phyloP scores from a whole-genome alignment of 1,140 invertebrate genomes.

The Geopemphigus sp. region DNA sequence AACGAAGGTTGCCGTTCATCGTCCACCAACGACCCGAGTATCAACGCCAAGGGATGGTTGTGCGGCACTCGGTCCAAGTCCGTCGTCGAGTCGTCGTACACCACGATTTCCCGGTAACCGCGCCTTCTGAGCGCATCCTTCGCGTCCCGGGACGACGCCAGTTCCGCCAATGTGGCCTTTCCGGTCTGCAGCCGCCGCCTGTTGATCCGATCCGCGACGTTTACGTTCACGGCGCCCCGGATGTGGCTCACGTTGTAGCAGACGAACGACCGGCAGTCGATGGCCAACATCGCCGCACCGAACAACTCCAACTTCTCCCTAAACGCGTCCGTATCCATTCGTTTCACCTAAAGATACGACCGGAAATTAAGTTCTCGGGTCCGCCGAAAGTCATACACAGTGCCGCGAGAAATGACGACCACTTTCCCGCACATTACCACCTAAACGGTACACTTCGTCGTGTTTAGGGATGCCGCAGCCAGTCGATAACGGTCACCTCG shows the following conservation, averaged over 20 bases:
- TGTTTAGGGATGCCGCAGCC: too few relatives aligned
- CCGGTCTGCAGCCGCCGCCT: slow-evolving; percentile 67
- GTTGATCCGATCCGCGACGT: slow-evolving; percentile 73
- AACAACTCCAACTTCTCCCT: slow-evolving; percentile 52
- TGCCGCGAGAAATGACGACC: too few relatives aligned
- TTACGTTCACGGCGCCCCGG: slow-evolving; percentile 71
- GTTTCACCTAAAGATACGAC: slow-evolving; percentile 11
- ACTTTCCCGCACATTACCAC: too few relatives aligned
- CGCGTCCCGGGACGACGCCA: slow-evolving; percentile 64
- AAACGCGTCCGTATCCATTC: slow-evolving; percentile 55
- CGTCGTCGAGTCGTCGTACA: slow-evolving; percentile 69
- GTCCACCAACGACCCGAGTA: slow-evolving; percentile 67
- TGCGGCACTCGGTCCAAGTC: slow-evolving; percentile 63
- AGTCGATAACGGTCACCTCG: too few relatives aligned
- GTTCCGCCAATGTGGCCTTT: slow-evolving; percentile 66
- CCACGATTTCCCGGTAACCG: slow-evolving; percentile 63
- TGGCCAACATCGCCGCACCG: slow-evolving; percentile 57
- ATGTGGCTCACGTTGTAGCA: slow-evolving; percentile 72
- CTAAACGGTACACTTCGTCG: too few relatives aligned
- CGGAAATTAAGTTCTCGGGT: too few relatives aligned
- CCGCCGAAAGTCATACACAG: too few relatives aligned
- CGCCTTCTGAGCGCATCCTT: slow-evolving; percentile 65
- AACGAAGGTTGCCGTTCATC: slow-evolving; percentile 69
- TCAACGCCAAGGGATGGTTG: slow-evolving; percentile 66
- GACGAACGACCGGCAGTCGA: slow-evolving; percentile 73